Conservation (phyloP, 2,797 vertebrate genomes). For the Gambusia yucatana region DNA sequence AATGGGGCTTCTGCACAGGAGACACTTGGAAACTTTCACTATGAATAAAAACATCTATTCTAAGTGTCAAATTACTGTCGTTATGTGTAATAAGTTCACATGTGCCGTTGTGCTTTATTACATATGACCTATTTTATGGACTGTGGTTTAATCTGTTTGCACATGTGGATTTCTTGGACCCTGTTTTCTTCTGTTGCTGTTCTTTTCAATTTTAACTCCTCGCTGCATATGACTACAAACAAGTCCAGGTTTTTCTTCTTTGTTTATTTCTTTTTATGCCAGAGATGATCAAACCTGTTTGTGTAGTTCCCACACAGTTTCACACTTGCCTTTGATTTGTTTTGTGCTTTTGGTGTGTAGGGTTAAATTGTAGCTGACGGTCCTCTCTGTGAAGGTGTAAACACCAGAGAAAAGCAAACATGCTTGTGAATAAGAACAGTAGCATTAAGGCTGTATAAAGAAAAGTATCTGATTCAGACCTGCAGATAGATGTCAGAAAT, state of each 20-base stretch:
- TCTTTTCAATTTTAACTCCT: not conserved
- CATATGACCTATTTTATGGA: not conserved
- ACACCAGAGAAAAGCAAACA: constrained; percentile 39
- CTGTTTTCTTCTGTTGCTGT: too few species aligned
- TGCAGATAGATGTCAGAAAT: constrained; percentile 2
- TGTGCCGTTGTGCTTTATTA: not conserved
- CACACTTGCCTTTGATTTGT: constrained; percentile 8
- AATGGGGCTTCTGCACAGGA: not conserved
- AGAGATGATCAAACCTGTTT: not conserved
- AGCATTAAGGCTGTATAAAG: constrained; percentile 13
- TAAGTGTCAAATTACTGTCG: not conserved
- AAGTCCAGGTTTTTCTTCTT: not conserved
- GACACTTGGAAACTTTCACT: not conserved
- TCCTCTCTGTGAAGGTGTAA: constrained; percentile 17
- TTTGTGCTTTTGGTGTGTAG: constrained; percentile 7
- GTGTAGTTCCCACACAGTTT: not conserved
- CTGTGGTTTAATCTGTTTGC: not conserved
- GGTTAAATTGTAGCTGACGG: constrained; percentile 13
- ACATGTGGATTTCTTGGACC: too few species aligned
- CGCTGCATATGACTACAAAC: not conserved
- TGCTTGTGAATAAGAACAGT: not conserved
- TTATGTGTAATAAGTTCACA: not conserved
- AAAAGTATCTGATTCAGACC: constrained; percentile 14
- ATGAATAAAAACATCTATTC: not conserved
- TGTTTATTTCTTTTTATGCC: constrained; percentile 3